Conservation (phyloP, 2,888 invertebrate genomes). For the Neoscelio sp. region DNA sequence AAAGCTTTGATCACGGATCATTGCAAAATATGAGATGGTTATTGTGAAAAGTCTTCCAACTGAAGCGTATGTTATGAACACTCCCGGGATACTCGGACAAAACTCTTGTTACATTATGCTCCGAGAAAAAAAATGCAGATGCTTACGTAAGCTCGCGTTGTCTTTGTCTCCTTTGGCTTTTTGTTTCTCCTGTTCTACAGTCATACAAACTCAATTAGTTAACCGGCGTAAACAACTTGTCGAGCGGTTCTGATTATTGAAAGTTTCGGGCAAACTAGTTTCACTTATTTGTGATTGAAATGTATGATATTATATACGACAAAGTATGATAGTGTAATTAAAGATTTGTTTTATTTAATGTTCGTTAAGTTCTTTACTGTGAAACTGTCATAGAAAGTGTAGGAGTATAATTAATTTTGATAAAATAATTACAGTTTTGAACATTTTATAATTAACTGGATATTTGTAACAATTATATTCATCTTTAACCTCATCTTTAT, state of each 20-base stretch:
- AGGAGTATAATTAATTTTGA: no score
- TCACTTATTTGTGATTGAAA: no score
- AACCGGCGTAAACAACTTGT: conserved; percentile 26
- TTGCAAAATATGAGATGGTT: conserved; percentile 27
- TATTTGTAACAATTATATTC: no score
- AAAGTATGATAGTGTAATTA: no score
- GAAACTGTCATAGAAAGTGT: no score
- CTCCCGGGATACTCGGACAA: conserved; percentile 1
- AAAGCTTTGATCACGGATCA: conserved; percentile 45
- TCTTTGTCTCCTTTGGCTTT: not conserved
- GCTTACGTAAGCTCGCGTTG: conserved; percentile 6
- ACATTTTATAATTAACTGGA: no score
- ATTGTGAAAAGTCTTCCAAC: conserved; percentile 27
- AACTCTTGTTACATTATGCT: conserved; percentile 9
- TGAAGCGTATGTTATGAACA: conserved; percentile 4
- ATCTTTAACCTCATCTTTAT: no score
- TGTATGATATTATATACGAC: no score
- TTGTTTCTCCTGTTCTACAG: not conserved
- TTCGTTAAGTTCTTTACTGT: no score
- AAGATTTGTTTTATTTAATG: no score
- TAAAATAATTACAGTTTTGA: no score
- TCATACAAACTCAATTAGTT: conserved; percentile 40
- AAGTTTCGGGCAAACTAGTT: conserved; percentile 2
- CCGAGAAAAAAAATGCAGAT: conserved; percentile 16
- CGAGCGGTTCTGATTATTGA: conserved; percentile 7